These are phyloP conservation scores for Microdon myrmicae DNA, from an alignment of 2,888 invertebrate genomes.

Conservation along the genomic window DNA sequence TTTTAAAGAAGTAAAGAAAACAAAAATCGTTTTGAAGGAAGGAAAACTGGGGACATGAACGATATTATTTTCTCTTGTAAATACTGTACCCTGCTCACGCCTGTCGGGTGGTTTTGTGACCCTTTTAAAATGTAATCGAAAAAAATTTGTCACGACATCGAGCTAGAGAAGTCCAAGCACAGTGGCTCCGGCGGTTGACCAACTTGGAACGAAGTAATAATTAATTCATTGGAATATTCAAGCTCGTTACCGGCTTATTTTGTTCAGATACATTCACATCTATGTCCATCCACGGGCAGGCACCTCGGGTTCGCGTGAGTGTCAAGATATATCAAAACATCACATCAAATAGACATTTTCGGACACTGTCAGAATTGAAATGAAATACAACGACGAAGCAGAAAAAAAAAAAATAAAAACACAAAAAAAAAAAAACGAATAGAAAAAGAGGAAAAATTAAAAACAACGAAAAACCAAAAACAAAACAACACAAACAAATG, in stretches of 20 bases:
- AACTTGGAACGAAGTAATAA: constrained; percentile 39
- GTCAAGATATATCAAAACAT: constrained; percentile 68
- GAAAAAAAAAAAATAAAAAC: constrained; percentile 3
- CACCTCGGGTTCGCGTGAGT: constrained; percentile 61
- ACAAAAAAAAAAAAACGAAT: not conserved
- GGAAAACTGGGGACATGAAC: no score
- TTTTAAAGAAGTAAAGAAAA: constrained; percentile 16
- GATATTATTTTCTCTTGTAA: constrained; percentile 20
- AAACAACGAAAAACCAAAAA: no score
- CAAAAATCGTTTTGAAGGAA: no score
- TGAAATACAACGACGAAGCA: no score
- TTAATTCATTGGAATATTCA: constrained; percentile 49
- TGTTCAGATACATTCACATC: constrained; percentile 20
- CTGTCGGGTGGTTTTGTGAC: constrained; percentile 37
- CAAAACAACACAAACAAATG: no score
- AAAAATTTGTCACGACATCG: constrained; percentile 50
- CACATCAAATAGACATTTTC: constrained; percentile 63
- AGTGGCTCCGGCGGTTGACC: constrained; percentile 19
- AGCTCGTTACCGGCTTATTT: constrained; percentile 47
- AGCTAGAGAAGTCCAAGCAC: constrained; percentile 16
- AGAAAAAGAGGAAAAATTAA: no score
- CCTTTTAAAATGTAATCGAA: constrained; percentile 42
- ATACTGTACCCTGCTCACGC: constrained; percentile 5
- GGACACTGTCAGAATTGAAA: constrained; percentile 41
- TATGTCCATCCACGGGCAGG: constrained; percentile 41